These are phyloP conservation scores for Clarias macrocephalus DNA, from an alignment of 2,113 vertebrate genomes.

Conservation along the genomic window DNA sequence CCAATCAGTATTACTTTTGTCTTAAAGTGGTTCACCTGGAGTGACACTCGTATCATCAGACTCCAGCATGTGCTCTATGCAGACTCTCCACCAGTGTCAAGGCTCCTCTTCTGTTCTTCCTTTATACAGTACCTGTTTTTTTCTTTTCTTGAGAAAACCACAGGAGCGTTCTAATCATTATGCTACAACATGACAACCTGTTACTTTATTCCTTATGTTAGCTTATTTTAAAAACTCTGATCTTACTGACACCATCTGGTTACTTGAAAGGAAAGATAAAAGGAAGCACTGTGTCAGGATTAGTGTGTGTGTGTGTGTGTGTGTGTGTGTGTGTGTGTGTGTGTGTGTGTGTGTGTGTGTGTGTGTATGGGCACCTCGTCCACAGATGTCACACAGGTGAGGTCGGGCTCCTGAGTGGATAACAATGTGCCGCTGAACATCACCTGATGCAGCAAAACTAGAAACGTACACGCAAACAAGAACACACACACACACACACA, in stretches of 20 bases:
- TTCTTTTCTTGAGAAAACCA: too few species aligned
- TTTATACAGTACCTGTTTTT: neutral
- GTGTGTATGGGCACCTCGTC: conserved; percentile 77
- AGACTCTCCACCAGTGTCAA: neutral
- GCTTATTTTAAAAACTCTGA: neutral
- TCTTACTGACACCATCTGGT: neutral
- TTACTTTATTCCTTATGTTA: neutral
- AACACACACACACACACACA: conserved; percentile 22
- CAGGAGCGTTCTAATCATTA: neutral
- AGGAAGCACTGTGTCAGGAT: neutral
- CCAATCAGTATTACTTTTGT: neutral
- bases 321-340: neutral
- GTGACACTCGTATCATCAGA: neutral
- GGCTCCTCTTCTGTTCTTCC: neutral
- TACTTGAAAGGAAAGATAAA: neutral
- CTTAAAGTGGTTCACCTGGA: neutral
- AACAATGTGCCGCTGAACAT: conserved; percentile 93
- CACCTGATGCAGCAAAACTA: conserved; percentile 94
- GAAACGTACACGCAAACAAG: conserved; percentile 7
- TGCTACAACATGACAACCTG: neutral
- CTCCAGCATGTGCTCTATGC: neutral
- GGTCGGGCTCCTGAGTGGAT: conserved; percentile 95
- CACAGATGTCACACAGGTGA: conserved; percentile 94
- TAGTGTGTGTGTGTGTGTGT: neutral
- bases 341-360: neutral